Percentiles rank a stretch among this genome's conserved stretches.
Evolutionary conservation across 2,888 invertebrate genomes (phyloP).

Genomic region (Syrista parreyssii): DNA sequence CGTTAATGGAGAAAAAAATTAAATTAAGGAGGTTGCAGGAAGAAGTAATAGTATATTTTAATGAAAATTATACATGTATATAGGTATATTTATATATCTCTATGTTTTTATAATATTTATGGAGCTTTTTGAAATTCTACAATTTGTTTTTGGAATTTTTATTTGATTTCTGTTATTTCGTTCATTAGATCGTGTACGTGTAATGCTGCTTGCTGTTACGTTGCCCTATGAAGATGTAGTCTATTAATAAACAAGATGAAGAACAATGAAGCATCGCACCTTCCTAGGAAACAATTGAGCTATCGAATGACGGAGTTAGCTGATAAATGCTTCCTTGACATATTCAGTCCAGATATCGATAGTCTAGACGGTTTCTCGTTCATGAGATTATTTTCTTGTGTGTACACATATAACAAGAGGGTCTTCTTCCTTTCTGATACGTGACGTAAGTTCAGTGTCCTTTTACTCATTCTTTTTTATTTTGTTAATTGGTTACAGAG

Average conservation of each 20-base stretch:
- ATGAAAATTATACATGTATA: neutral
- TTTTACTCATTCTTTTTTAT: neutral
- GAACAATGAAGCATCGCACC: conserved; percentile 37
- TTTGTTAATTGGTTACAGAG: neutral
- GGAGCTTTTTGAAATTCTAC: too few relatives aligned
- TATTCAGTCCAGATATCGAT: neutral
- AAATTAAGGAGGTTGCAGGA: neutral
- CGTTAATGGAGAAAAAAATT: neutral
- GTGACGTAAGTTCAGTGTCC: neutral
- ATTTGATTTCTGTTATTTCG: neutral
- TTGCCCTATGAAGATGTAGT: neutral
- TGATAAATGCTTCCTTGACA: conserved; percentile 26
- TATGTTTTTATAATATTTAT: too few relatives aligned
- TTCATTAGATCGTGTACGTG: neutral
- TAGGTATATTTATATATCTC: too few relatives aligned
- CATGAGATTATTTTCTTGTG: neutral
- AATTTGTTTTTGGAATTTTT: neutral
- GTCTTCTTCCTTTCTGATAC: neutral
- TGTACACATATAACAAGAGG: neutral
- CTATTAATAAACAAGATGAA: conserved; percentile 11
- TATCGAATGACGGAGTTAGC: conserved; percentile 26
- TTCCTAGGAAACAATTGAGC: conserved; percentile 32
- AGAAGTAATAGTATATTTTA: neutral
- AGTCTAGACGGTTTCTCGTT: neutral
- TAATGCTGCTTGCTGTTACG: neutral